phyloP scores from a whole-genome alignment of 2,113 vertebrate genomes.

The Rallus limicola region DNA sequence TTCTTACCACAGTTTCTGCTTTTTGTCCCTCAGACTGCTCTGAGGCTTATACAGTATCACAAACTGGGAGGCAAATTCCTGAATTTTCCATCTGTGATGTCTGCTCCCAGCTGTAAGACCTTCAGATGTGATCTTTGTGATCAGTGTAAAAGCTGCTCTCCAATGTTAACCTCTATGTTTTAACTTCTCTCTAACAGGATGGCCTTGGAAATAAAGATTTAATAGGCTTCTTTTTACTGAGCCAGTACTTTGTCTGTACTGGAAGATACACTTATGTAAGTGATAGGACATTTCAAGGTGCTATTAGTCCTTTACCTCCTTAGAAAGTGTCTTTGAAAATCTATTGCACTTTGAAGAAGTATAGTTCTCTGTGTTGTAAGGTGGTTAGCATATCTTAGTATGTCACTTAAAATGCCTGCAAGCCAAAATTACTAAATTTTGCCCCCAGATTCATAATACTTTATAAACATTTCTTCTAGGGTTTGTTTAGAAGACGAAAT shows the following conservation, averaged over 20 bases:
- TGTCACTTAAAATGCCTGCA: background rate
- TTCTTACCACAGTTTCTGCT: background rate
- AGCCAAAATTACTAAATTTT: background rate
- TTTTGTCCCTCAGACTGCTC: background rate
- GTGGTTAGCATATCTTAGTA: background rate
- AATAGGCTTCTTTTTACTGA: background rate
- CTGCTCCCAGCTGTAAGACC: background rate
- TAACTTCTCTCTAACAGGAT: background rate
- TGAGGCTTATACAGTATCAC: background rate
- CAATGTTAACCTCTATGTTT: background rate
- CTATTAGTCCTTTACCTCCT: background rate
- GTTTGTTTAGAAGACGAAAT: background rate
- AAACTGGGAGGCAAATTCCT: background rate
- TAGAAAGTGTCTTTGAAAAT: background rate
- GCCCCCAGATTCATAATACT: background rate
- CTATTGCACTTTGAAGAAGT: background rate
- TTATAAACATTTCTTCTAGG: background rate
- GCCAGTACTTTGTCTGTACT: background rate
- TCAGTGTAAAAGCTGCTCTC: background rate
- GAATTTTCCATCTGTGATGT: background rate
- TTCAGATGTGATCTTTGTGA: background rate
- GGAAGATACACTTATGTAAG: background rate
- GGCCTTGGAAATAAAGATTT: background rate
- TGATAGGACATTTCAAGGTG: background rate
- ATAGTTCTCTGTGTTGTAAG: background rate